Base-by-base conservation (phyloP, 2,797 vertebrate species). In the Periparus ater region DNA sequence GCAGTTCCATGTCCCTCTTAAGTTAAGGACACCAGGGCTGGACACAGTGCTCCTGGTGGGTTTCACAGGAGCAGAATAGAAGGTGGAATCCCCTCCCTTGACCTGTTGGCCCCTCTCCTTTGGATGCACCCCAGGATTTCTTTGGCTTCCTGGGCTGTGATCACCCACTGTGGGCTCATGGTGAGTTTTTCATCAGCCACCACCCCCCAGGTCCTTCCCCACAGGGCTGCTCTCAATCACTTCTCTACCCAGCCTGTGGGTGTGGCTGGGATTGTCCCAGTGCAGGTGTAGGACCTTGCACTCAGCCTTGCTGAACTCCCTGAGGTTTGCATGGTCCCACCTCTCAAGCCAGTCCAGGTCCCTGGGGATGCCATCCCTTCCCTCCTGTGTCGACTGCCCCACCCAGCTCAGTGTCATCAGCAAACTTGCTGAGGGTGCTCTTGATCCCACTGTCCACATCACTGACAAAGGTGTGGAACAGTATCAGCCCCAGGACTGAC, bases 401-500 rank as follows among this genome's bases (percentile, higher is more conserved):
- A 21, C 38, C 50, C 47, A 71, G 79, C 55, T 32, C 55, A 51
- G 38, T 11, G 55, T 6, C 54, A 67, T 8, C 62, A 67, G 75
- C 42, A 21, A 66, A 38, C 13, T 13, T 30, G 54, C 38, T 44
- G 55, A 30, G 47, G 9, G 6, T 32, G 32, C 47, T 11, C 32
- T 61, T 0, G 1, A 17, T 17, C 47, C 38, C 57, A 45, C 47
- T 53, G 55, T 21, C 26, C 55, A 3, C 0, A 6, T n/a, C 80
- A 22, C 27, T 62, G 57, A 47, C 40, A 54, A 11, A 63, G 19
- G 18, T 40, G 29, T 25, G 50, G 44, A 25, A 48, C 26, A 11
- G 60, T 3, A 7, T 1, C 0, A 0, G 21, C 17, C 13, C 29
- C 34, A 57, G 42, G 13, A 73, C 30, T 0, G 2, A 34, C 13